Percentiles rank a stretch among this genome's conserved stretches.
These are phyloP conservation scores for Atta cephalotes DNA, from an alignment of 1,140 invertebrate species.

Conservation along the genomic window DNA sequence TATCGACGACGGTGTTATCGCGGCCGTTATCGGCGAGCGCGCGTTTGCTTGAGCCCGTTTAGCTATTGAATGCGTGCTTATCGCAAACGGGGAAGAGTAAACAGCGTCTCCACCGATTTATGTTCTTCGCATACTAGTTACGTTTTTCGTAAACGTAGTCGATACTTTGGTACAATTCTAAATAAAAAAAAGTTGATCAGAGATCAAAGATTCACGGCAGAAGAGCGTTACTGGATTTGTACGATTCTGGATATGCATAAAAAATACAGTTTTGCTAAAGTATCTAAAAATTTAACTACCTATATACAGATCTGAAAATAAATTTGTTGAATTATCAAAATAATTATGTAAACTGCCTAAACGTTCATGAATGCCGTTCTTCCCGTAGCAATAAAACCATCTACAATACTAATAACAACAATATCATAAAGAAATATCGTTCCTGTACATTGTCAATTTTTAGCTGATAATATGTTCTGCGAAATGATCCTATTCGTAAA, in stretches of 20 bases:
- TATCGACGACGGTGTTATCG: constrained; percentile 67
- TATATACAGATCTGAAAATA: too few species aligned
- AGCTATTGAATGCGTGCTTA: constrained; percentile 66
- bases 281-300: too few species aligned
- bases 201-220: neutral
- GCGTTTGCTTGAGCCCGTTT: constrained; percentile 32
- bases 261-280: too few species aligned
- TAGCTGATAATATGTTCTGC: constrained; percentile 14
- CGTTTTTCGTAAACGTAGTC: neutral
- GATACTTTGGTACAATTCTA: neutral
- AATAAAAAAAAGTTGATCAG: too few species aligned
- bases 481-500: constrained; percentile 41
- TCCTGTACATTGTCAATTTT: neutral
- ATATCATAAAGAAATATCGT: neutral
- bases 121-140: neutral
- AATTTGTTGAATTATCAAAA: too few species aligned
- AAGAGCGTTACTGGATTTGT: neutral
- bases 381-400: neutral
- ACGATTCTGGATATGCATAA: neutral
- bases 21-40: constrained; percentile 49
- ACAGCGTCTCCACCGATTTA: constrained; percentile 25
- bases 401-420: too few species aligned
- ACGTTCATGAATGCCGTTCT: neutral
- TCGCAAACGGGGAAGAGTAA: constrained; percentile 60
- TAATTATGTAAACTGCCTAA: too few species aligned